Percentiles rank a stretch among this genome's conserved stretches.
These are phyloP conservation scores for Lepus townsendii DNA, from an alignment of 2,797 vertebrate species.

Conservation along the genomic window DNA sequence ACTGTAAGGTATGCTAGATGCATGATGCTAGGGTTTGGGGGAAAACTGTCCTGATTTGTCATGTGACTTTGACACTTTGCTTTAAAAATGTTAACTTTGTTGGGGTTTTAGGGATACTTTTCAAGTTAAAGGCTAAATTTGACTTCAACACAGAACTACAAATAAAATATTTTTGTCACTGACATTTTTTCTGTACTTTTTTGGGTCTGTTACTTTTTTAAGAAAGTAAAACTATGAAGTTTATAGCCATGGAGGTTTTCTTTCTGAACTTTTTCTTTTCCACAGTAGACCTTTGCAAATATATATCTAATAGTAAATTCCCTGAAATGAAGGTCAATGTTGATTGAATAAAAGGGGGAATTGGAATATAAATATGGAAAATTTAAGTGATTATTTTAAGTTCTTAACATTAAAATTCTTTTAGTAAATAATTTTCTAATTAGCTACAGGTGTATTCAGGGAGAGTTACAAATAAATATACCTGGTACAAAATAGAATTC, in stretches of 20 bases:
- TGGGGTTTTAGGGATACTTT: neutral
- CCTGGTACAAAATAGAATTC: constrained; percentile 20
- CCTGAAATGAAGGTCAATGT: constrained; percentile 25
- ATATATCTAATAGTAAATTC: neutral
- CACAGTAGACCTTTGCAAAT: constrained; percentile 41
- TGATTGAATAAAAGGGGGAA: neutral
- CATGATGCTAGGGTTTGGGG: neutral
- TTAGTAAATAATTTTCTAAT: neutral
- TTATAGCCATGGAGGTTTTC: neutral
- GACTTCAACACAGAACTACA: constrained; percentile 18
- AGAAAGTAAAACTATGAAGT: neutral
- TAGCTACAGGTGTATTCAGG: neutral
- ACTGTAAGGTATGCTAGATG: neutral
- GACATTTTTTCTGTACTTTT: neutral
- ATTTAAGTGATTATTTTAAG: constrained; percentile 14
- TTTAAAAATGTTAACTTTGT: constrained; percentile 32
- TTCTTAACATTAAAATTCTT: neutral
- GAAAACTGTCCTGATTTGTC: neutral
- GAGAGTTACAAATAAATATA: neutral
- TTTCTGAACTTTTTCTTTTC: neutral
- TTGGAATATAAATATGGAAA: neutral
- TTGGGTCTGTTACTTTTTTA: neutral
- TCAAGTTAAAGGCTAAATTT: constrained; percentile 53
- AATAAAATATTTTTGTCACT: neutral
- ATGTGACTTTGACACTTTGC: constrained; percentile 4